Base-by-base conservation (phyloP, 1,140 invertebrate genomes). In the Phymastichus coffea region DNA sequence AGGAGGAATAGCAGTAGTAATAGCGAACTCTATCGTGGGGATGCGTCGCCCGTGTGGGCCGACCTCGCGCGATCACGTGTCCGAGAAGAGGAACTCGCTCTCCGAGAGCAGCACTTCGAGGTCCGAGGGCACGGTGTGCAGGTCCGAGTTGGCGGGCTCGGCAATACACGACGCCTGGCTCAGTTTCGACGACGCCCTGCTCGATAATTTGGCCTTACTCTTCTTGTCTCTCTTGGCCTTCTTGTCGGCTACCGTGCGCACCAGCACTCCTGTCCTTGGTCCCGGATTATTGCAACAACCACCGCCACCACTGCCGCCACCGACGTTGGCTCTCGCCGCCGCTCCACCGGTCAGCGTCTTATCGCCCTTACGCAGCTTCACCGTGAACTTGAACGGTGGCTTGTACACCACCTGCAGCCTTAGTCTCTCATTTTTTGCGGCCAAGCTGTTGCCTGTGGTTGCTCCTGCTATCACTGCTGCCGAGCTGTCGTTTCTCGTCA, bases 401-500 rank as follows among this genome's bases (percentile, higher is more conserved):
- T 91, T 92, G 71, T 92, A 93, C 4, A 92, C 88, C 2, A 93
- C 90, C 72, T 93, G 91, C 9, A 93, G 74, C 47, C 89, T 85
- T 0, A 88, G 85, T 55, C 88, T 85, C 66, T 90, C 84, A 48
- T 84, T 83, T 15, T 78, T 66, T 1, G 68, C 68, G 54, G n/a
- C 67, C 67, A 9, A 76, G 14, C 3, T 26, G 0, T 3, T 33
- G n/a, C 20, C 3, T 1, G 43, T 10, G 22, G 35, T 23, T 10
- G 9, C 37, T n/a, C n/a, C n/a, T 4, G 22, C 23, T 6, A 7
- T 14, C 19, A n/a, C 35, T 4, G 9, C 33, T 3, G 72, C 35
- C 70, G 76, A 4, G 12, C 1, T 30, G 64, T 79, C 70, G 73
- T 76, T 69, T 14, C 69, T 56, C 0, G 65, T 56, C 15, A 72